These are phyloP conservation scores for Cossypha heuglini DNA, from an alignment of 2,797 vertebrate species.

Conservation along the genomic window DNA sequence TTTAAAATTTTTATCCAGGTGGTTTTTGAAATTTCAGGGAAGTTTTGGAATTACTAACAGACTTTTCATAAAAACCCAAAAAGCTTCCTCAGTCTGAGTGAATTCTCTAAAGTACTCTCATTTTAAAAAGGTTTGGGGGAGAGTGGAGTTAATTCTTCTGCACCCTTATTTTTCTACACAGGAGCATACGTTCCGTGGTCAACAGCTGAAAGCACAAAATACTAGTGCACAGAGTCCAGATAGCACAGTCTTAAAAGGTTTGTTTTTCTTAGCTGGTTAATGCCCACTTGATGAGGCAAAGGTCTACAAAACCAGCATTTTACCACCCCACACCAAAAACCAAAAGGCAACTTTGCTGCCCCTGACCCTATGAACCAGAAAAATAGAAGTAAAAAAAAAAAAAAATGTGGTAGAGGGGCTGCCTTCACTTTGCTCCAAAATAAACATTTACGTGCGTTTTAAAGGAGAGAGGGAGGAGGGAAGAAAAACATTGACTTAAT, in stretches of 20 bases:
- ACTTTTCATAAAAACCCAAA: not conserved
- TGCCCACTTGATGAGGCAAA: not conserved
- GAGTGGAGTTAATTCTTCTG: not conserved
- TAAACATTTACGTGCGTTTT: slow-evolving; percentile 15
- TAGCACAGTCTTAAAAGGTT: not conserved
- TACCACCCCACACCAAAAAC: not conserved
- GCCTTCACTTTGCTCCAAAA: not conserved
- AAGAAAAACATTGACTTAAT: not conserved
- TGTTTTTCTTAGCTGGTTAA: not conserved
- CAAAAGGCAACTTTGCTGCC: not conserved
- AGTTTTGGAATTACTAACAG: not conserved
- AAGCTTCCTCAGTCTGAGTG: not conserved
- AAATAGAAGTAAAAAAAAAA: not conserved
- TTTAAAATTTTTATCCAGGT: not conserved
- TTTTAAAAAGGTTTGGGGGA: not conserved
- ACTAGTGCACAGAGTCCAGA: not conserved
- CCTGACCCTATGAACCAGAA: not conserved
- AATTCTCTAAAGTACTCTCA: not conserved
- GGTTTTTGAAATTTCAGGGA: not conserved
- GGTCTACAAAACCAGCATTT: not conserved
- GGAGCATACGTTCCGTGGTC: not conserved
- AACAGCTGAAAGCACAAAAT: not conserved
- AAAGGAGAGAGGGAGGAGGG: not conserved
- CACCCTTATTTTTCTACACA: not conserved
- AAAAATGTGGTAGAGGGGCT: not conserved